phyloP scores from a whole-genome alignment of 2,888 invertebrate species.

The Salticus scenicus region DNA sequence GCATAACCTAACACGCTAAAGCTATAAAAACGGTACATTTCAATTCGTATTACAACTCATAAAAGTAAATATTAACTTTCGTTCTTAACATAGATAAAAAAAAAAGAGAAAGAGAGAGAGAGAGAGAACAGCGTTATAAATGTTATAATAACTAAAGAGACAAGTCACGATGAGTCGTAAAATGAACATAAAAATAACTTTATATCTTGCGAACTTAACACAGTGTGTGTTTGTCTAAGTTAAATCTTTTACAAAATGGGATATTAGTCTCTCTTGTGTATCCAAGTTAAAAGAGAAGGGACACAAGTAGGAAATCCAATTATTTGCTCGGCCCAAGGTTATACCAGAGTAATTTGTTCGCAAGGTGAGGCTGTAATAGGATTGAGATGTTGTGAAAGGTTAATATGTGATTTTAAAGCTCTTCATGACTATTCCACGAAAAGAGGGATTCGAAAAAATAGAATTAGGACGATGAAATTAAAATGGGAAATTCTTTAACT shows the following conservation, averaged over 20 bases:
- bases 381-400: neutral
- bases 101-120: too few relatives aligned
- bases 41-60: conserved; percentile 55
- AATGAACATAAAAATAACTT: conserved; percentile 28
- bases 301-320: neutral
- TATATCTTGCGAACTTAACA: neutral
- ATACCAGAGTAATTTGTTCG: neutral
- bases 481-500: too few relatives aligned
- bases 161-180: conserved; percentile 49
- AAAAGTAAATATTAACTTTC: conserved; percentile 56
- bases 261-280: neutral
- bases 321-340: neutral
- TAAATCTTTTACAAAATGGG: conserved; percentile 5
- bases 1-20: conserved; percentile 53
- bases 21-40: conserved; percentile 61
- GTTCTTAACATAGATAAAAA: neutral
- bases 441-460: too few relatives aligned
- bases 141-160: conserved; percentile 36
- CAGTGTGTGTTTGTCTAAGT: neutral
- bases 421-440: too few relatives aligned
- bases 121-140: conserved; percentile 45
- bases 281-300: neutral
- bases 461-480: too few relatives aligned
- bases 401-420: neutral
- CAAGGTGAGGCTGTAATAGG: neutral